phyloP scores from a whole-genome alignment of 2,113 vertebrate species.

The Ceyx melanurus region DNA sequence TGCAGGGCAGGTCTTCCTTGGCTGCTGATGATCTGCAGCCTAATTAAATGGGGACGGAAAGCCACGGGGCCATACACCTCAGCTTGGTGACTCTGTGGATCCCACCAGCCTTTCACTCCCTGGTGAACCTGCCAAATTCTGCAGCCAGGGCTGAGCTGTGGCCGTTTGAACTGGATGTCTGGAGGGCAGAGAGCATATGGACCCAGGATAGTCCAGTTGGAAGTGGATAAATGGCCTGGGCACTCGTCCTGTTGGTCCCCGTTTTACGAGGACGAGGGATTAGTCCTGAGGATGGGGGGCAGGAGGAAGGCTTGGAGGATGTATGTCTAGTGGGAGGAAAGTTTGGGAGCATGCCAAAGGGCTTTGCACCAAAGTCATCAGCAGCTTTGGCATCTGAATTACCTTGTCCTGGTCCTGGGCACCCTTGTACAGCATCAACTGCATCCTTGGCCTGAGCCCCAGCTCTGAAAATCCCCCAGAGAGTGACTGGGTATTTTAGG shows the following conservation, averaged over 20 bases:
- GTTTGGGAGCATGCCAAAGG: not conserved
- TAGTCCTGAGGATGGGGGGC: not conserved
- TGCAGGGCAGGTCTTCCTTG: not conserved
- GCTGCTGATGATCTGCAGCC: not conserved
- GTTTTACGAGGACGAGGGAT: not conserved
- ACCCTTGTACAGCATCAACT: not conserved
- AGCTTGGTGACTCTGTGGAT: not conserved
- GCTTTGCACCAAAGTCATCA: not conserved
- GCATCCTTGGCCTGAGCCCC: not conserved
- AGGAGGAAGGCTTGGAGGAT: not conserved
- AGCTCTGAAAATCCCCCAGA: not conserved
- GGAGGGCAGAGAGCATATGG: not conserved
- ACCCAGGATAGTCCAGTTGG: not conserved
- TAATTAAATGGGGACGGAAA: not conserved
- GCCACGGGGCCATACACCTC: rapidly evolving
- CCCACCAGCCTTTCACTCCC: not conserved
- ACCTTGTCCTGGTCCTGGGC: not conserved
- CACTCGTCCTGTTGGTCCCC: rapidly evolving
- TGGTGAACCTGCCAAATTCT: not conserved
- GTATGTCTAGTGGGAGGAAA: not conserved
- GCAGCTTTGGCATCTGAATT: not conserved
- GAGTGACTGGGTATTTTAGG: not conserved
- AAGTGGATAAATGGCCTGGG: not conserved
- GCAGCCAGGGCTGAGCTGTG: not conserved
- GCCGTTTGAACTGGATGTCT: not conserved